These are phyloP conservation scores for Eublepharis macularius DNA, from an alignment of 2,113 vertebrate genomes.

Conservation along the genomic window DNA sequence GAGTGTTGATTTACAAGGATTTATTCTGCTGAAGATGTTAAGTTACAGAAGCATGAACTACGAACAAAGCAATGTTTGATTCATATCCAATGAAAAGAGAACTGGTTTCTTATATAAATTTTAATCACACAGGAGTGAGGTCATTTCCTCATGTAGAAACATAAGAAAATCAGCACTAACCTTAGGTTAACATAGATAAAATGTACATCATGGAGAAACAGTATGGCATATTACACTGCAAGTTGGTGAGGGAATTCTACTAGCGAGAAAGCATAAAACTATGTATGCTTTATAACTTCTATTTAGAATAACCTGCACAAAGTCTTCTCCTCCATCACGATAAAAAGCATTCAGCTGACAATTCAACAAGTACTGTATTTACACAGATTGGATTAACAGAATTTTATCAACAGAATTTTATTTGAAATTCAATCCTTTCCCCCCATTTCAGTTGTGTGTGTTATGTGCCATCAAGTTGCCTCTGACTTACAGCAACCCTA, in stretches of 20 bases:
- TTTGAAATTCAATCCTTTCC: conserved; percentile 24
- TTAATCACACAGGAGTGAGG: conserved; percentile 46
- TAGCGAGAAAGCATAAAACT: not conserved
- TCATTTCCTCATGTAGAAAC: conserved; percentile 56
- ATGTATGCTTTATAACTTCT: rapidly evolving
- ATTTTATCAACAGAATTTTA: conserved; percentile 42
- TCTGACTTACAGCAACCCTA: too few species aligned
- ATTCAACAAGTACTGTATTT: conserved; percentile 25
- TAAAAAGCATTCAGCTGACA: conserved; percentile 27
- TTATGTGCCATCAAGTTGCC: too few species aligned
- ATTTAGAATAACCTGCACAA: not conserved
- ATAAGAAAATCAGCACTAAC: conserved; percentile 53
- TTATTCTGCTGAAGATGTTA: conserved; percentile 34
- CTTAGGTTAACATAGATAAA: conserved; percentile 50
- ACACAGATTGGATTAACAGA: conserved; percentile 8
- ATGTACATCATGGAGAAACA: conserved; percentile 33
- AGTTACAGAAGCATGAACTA: conserved; percentile 2
- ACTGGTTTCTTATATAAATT: conserved; percentile 47
- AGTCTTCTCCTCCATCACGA: conserved; percentile 37
- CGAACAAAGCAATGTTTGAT: conserved; percentile 30
- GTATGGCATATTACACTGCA: not conserved
- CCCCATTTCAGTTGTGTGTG: too few species aligned
- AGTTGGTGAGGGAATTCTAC: conserved; percentile 13
- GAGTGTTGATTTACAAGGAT: conserved; percentile 33
- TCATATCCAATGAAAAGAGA: conserved; percentile 9